Percentiles rank a stretch among this genome's conserved stretches.
phyloP scores from a whole-genome alignment of 2,113 vertebrate species.

The Burhinus oedicnemus region DNA sequence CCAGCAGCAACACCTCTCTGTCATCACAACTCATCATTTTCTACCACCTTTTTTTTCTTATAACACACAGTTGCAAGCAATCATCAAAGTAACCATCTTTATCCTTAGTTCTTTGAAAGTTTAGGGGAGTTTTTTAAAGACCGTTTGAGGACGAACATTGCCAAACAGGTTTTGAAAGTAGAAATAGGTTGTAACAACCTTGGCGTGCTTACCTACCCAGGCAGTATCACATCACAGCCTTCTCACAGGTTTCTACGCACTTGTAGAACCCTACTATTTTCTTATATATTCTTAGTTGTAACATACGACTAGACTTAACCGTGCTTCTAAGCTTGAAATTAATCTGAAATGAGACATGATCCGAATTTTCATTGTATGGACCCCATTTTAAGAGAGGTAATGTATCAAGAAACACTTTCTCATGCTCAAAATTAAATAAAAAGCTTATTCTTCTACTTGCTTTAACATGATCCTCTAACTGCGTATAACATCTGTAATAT shows the following conservation, averaged over 20 bases:
- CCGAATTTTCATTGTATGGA: not conserved
- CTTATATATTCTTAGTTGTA: not conserved
- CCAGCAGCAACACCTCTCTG: not conserved
- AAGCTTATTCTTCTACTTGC: not conserved
- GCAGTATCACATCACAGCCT: not conserved
- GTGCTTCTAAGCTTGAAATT: not conserved
- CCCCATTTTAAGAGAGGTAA: not conserved
- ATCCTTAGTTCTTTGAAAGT: not conserved
- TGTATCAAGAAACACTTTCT: not conserved
- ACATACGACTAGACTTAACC: not conserved
- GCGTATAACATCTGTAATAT: not conserved
- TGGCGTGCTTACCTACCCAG: not conserved
- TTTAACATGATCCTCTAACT: not conserved
- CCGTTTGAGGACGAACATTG: not conserved
- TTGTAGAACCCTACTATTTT: not conserved
- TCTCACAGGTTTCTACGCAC: not conserved
- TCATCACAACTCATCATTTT: not conserved
- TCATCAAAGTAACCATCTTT: not conserved
- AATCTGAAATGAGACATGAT: not conserved
- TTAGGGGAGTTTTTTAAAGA: not conserved
- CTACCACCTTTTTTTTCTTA: not conserved
- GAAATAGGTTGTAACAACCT: not conserved
- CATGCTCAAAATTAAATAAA: not conserved
- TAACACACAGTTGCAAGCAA: fast-evolving
- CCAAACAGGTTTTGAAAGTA: not conserved